Base-by-base conservation (phyloP, 2,113 vertebrate genomes). In the Nothoprocta perdicaria region DNA sequence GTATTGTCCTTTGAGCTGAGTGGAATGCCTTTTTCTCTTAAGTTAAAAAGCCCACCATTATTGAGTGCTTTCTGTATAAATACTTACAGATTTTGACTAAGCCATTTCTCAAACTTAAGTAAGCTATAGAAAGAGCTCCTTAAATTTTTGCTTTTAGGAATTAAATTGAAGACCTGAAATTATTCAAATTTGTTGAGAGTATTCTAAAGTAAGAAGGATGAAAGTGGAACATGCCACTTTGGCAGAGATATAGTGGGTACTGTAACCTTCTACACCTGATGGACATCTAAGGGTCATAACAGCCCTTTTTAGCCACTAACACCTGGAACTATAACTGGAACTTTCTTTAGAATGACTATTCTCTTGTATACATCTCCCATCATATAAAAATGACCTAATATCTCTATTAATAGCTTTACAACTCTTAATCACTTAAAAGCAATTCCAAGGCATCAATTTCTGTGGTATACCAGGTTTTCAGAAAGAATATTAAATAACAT, bases 201-300 rank as follows among this genome's bases (percentile, higher is more conserved):
- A 7, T 63, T 86, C 62, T 11, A 2, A 7, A 62, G 80, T 55
- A 41, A 50, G 0, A 22, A 69, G 50, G 2, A 22, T 63, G 16
- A 69, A 58, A 8, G 18, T 71, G 50, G 24, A 48, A 92, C 5
- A 0, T 41, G 17, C 8, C 62, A 12, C 2, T 67, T 88, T 62
- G 35, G 13, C 0, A 6, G 22, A 50, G 14, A 6, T 61, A 14
- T 35, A 63, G 19, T 27, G 12, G 68, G 58, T 62, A 27, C 35
- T 38, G 6, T 33, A 48, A 69, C 1, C 1, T 33, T 33, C 27
- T 55, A 60, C 1, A 5, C 21, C 5, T 22, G 4, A n/a, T 52
- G 14, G 38, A 58, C 66, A 80, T 10, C 6, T 83, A 46, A n/a
- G 38, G 33, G 81, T 75, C 29, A 16, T 26, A 79, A 41, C 8